Base-by-base conservation (phyloP, 2,888 invertebrate species). In the Gari tellinella region DNA sequence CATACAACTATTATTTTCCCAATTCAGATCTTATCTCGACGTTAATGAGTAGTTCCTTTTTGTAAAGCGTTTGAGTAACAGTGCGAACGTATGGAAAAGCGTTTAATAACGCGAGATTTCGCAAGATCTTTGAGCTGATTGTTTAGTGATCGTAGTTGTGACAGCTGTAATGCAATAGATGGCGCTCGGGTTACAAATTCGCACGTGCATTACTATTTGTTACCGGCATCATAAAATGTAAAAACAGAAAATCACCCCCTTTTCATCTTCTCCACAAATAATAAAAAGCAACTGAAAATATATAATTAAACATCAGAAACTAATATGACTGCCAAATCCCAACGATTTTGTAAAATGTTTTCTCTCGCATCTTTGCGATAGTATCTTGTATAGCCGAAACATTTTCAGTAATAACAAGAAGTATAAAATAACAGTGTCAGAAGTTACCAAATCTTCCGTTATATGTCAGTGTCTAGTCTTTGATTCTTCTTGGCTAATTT, bases 31-130 rank as follows among this genome's bases (percentile, higher is more conserved):
- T 43, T 43, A 43, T 43, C 43, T n/a, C n/a, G n/a, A 5, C 43
- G n/a, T n/a, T 43, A 43, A 43, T 19, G 43, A 43, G 43, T 43
- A 17, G 43, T 43, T 43, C 15, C 19, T 43, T 43, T 43, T 19
- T 17, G 43, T 43, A 17, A 43, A 5, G 19, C n/a, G 43, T 19
- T 19, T 43, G 43, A 19, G 19, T 17, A 43, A 43, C 43, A 43
- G 43, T 43, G 43, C 43, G 19, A 43, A 43, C 43, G 43, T 17
- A 19, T 43, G 43, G 43, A 19, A 43, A 43, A 43, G 4, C 43
- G 43, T 19, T 43, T 43, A 43, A 43, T 17, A 43, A 43, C n/a
- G 43, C 43, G 43, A 43, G 43, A 43, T 43, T 43, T 43, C 4
- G n/a, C n/a, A 14, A 43, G 43, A 43, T 43, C 19, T 4, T 14